Evolutionary conservation across 1,140 invertebrate genomes (phyloP), one percentile per base, ranked within the genome.

Genomic region (Xylocopa sonorina): DNA sequence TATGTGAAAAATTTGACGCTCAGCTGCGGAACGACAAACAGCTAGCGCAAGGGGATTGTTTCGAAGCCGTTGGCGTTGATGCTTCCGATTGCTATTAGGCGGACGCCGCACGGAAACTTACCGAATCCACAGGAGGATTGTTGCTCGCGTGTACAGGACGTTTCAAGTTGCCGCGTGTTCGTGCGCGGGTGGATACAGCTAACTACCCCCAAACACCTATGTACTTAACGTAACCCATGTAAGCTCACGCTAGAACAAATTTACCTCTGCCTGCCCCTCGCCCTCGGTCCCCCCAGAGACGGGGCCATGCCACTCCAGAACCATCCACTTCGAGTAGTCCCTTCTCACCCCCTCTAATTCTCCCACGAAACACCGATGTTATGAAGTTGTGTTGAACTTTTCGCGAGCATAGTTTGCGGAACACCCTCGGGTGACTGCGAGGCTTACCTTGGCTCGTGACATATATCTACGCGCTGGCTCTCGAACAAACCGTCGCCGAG

Each of bases 201-300:
- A 91, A 91, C 90, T 90, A 90, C 81, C 83, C 86, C 87, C 87
- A 91, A 89, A 92, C 89, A 89, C 91, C 91, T 92, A 91, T 93
- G 90, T 93, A 92, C 91, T 92, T 92, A 92, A 91, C 90, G 88
- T 89, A 92, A 92, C 90, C 91, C 91, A 88, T 92, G 91, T 93
- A 92, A 93, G 90, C 91, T 93, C 90, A 92, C 92, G 91, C 91
- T 92, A 92, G 91, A 93, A 93, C 92, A 93, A 93, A 92, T 92
- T 92, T 88, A 80, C 87, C 83, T 75, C 58, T 27, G n/a, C n/a
- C n/a, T n/a, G n/a, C 43, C 43, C 10, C 16, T 60, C 63, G 81
- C 69, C 79, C 72, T 64, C 81, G 53, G 43, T 62, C 83, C 73
- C 66, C 69, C 29, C n/a, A n/a, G 48, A 51, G 51, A 55, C 63